Conservation (phyloP, 2,888 invertebrate genomes). For the Chrysolina oricalcia region DNA sequence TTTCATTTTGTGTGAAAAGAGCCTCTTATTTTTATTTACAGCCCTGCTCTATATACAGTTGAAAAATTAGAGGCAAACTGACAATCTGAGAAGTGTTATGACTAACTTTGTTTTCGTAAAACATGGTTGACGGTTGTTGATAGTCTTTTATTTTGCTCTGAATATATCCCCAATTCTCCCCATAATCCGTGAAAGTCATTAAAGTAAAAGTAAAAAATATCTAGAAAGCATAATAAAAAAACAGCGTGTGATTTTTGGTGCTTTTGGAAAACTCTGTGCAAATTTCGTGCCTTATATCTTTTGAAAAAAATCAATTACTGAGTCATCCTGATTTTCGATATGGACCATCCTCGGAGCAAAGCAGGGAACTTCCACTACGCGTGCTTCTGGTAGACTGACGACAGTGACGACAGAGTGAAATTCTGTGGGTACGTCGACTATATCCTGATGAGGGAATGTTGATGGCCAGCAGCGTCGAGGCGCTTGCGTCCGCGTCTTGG, state of each 20-base stretch:
- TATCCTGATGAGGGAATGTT: slow-evolving; percentile 44
- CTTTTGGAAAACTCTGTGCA: slow-evolving; percentile 1
- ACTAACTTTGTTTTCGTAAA: no score
- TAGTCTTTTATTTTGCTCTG: no score
- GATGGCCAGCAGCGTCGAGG: slow-evolving; percentile 44
- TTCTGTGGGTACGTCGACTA: slow-evolving; percentile 40
- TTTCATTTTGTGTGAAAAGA: no score
- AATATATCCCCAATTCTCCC: no score
- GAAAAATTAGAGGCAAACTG: no score
- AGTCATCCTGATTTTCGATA: slow-evolving; percentile 23
- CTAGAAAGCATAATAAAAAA: no score
- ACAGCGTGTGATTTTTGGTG: background rate
- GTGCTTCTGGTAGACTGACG: background rate
- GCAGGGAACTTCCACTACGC: background rate
- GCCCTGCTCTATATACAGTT: no score
- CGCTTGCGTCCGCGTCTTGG: slow-evolving; percentile 55
- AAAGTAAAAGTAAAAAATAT: no score
- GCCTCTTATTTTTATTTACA: no score
- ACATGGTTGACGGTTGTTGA: no score
- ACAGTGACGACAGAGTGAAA: slow-evolving; percentile 21
- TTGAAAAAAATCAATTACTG: slow-evolving; percentile 26
- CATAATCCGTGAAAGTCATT: no score
- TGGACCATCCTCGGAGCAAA: background rate
- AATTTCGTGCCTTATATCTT: background rate
- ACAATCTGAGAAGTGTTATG: no score